Percentiles rank a stretch among this genome's conserved stretches.
Conservation (phyloP, 2,888 invertebrate genomes). For the Dastarcus helophoroides region DNA sequence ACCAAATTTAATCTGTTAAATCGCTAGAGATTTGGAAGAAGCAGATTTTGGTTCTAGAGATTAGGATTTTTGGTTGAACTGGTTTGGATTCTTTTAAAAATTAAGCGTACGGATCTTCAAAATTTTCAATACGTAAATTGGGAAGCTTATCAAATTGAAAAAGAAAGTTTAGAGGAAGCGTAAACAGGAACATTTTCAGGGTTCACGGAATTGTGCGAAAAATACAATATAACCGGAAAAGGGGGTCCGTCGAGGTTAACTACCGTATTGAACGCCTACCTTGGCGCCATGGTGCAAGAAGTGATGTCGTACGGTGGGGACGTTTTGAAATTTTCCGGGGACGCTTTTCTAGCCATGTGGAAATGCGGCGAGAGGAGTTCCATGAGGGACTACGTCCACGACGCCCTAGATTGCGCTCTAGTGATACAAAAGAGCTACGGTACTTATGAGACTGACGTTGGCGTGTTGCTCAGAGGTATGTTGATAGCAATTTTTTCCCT, state of each 20-base stretch:
- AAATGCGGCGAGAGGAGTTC: constrained; percentile 40
- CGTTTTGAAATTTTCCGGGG: constrained; percentile 55
- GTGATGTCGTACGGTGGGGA: constrained; percentile 54
- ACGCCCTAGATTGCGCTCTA: constrained; percentile 55
- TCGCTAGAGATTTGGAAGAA: too few species aligned
- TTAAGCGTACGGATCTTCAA: too few species aligned
- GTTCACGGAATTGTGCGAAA: constrained; percentile 53
- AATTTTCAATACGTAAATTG: too few species aligned
- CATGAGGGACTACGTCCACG: constrained; percentile 49
- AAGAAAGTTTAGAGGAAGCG: too few species aligned
- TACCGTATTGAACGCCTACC: constrained; percentile 56
- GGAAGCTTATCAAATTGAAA: too few species aligned
- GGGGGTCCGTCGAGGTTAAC: constrained; percentile 61
- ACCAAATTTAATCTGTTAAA: too few species aligned
- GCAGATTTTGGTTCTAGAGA: too few species aligned
- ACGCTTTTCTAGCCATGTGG: constrained; percentile 58
- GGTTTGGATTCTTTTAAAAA: too few species aligned
- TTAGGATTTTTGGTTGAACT: too few species aligned
- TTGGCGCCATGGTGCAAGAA: constrained; percentile 61
- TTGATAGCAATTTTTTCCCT: too few species aligned
- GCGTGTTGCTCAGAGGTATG: constrained; percentile 50
- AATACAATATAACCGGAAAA: constrained; percentile 50
- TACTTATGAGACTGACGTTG: constrained; percentile 48
- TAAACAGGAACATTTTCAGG: too few species aligned
- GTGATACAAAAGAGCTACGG: constrained; percentile 57